phyloP scores from a whole-genome alignment of 2,113 vertebrate species.

The Oxyruncus cristatus region DNA sequence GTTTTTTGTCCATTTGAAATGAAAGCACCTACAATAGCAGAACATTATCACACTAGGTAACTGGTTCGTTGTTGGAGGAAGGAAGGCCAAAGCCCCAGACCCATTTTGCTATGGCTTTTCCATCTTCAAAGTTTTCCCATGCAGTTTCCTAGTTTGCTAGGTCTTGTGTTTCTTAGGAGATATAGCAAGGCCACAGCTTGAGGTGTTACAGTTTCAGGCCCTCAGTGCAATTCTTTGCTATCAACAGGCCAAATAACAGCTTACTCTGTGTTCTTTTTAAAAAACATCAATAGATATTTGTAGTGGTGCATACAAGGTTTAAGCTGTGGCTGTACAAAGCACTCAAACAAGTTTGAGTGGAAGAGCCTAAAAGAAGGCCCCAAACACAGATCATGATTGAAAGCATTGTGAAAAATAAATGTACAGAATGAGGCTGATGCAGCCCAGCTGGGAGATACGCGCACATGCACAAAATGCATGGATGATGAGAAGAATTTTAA shows the following conservation, averaged over 20 bases:
- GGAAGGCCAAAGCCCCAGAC: neutral
- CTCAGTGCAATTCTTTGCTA: neutral
- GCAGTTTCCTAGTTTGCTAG: neutral
- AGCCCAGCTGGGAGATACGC: neutral
- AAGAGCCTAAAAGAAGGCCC: neutral
- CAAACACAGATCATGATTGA: neutral
- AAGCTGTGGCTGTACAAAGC: neutral
- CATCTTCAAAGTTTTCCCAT: neutral
- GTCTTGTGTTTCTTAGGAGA: neutral
- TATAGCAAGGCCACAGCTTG: neutral
- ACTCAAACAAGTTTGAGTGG: neutral
- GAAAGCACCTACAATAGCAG: neutral
- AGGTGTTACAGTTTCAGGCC: neutral
- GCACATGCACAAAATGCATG: neutral
- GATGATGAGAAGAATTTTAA: conserved; percentile 18
- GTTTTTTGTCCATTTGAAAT: neutral
- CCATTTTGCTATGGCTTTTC: neutral
- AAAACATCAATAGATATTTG: neutral
- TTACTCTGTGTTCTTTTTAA: neutral
- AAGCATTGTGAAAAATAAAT: neutral
- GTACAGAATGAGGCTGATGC: neutral
- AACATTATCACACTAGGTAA: neutral
- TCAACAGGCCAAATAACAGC: neutral
- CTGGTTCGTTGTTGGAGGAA: neutral
- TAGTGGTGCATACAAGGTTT: neutral